These are phyloP conservation scores for Nezara viridula DNA, from an alignment of 2,888 invertebrate genomes.

Conservation along the genomic window DNA sequence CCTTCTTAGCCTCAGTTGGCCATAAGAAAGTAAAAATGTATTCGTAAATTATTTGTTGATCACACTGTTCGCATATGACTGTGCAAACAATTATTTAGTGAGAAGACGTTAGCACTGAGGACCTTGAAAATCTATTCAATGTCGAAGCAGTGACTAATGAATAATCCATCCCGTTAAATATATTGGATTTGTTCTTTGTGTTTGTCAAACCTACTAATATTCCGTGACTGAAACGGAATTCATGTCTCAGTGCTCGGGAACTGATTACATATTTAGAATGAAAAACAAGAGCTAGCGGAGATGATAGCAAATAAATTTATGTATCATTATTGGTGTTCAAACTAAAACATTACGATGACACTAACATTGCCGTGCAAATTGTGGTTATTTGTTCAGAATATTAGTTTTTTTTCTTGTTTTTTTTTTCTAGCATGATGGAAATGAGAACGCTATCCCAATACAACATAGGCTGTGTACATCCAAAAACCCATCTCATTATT, in stretches of 20 bases:
- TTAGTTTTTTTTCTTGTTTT: no score
- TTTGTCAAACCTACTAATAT: not conserved
- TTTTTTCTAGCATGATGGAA: no score
- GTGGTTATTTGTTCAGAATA: no score
- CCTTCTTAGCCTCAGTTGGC: no score
- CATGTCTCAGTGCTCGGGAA: not conserved
- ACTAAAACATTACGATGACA: not conserved
- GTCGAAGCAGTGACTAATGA: not conserved
- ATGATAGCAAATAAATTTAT: not conserved
- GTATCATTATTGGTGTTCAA: not conserved
- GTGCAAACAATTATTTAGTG: not conserved
- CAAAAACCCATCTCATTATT: no score
- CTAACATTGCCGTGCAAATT: no score
- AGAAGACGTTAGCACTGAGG: not conserved
- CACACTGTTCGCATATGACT: not conserved
- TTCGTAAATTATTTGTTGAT: no score
- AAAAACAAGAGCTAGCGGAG: not conserved
- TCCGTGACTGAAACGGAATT: not conserved
- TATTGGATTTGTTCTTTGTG: not conserved
- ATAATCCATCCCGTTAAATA: not conserved
- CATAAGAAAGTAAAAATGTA: no score
- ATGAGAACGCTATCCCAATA: no score
- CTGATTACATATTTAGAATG: not conserved
- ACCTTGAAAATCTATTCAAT: not conserved
- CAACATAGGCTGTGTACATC: no score